phyloP scores from a whole-genome alignment of 2,888 invertebrate genomes.

The Teleiodes luculella region DNA sequence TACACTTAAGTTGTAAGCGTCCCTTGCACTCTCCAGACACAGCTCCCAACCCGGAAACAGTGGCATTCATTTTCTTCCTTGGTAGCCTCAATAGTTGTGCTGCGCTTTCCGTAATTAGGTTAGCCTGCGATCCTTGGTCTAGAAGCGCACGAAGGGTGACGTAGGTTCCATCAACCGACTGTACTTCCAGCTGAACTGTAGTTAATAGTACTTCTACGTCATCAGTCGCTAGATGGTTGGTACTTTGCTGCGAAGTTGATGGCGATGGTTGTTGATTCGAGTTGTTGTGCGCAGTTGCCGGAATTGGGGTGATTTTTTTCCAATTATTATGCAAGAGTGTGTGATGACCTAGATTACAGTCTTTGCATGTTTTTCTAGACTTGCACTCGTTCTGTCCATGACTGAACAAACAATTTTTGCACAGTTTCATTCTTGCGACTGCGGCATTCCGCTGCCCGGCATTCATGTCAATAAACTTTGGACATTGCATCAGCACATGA shows the following conservation, averaged over 20 bases:
- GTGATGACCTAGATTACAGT: slow-evolving; percentile 22
- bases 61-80: not conserved
- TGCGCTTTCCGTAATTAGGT: not conserved
- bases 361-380: slow-evolving; percentile 3
- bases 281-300: too few species aligned
- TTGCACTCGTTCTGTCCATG: slow-evolving; percentile 9
- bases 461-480: too few species aligned
- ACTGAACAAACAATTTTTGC: slow-evolving; percentile 23
- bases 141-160: not conserved
- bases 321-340: slow-evolving; percentile 20
- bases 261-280: too few species aligned
- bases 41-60: not conserved
- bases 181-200: slow-evolving; percentile 5
- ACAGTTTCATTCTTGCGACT: slow-evolving; percentile 19
- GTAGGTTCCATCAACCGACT: slow-evolving; percentile 9
- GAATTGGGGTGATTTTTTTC: too few species aligned
- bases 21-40: not conserved
- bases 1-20: not conserved
- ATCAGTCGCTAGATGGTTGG: not conserved
- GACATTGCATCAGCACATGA: slow-evolving; percentile 3
- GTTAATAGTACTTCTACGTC: not conserved
- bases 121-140: too few species aligned
- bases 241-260: not conserved
- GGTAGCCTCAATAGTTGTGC: not conserved
- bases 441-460: slow-evolving; percentile 23